Percentiles rank a stretch among this genome's conserved stretches.
Evolutionary conservation across 2,888 invertebrate species (phyloP).

Genomic region (Drosophila cognata): DNA sequence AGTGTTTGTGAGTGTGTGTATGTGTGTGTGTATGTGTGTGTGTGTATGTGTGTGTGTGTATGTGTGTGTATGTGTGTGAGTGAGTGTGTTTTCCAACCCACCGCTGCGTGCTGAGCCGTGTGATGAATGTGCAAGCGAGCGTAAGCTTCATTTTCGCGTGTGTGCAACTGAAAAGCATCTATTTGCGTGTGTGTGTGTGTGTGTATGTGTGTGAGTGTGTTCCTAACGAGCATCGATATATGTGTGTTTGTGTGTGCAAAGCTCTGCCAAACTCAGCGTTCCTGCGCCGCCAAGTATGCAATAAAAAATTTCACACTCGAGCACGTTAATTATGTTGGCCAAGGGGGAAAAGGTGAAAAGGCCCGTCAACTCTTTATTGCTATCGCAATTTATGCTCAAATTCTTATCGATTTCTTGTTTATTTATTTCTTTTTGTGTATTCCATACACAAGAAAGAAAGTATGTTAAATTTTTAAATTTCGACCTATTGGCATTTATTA

Average conservation of each 20-base stretch:
- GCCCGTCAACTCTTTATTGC: slow-evolving; percentile 16
- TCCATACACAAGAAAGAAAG: neutral
- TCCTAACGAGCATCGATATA: slow-evolving; percentile 67
- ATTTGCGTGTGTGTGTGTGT: slow-evolving; percentile 32
- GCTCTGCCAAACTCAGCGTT: slow-evolving; percentile 1
- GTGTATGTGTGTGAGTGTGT: slow-evolving; percentile 17
- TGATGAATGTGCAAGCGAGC: slow-evolving; percentile 80
- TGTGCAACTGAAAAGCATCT: slow-evolving; percentile 47
- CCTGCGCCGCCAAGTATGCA: slow-evolving; percentile 69
- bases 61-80: neutral
- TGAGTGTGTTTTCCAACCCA: slow-evolving; percentile 25
- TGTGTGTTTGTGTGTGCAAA: slow-evolving; percentile 10
- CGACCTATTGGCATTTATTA: neutral
- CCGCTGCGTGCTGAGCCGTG: slow-evolving; percentile 71
- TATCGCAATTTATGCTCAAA: slow-evolving; percentile 19
- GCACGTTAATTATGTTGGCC: slow-evolving; percentile 66
- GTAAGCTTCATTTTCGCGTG: slow-evolving; percentile 61
- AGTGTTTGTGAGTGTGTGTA: slow-evolving; percentile 9
- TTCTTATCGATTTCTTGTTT: slow-evolving; percentile 15
- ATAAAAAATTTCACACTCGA: slow-evolving; percentile 77
- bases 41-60: slow-evolving; percentile 8
- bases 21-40: slow-evolving; percentile 2
- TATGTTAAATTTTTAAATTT: neutral
- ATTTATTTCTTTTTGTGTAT: neutral
- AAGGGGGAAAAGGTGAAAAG: neutral